These are phyloP conservation scores for Anableps anableps DNA, from an alignment of 2,797 vertebrate species.

Conservation along the genomic window DNA sequence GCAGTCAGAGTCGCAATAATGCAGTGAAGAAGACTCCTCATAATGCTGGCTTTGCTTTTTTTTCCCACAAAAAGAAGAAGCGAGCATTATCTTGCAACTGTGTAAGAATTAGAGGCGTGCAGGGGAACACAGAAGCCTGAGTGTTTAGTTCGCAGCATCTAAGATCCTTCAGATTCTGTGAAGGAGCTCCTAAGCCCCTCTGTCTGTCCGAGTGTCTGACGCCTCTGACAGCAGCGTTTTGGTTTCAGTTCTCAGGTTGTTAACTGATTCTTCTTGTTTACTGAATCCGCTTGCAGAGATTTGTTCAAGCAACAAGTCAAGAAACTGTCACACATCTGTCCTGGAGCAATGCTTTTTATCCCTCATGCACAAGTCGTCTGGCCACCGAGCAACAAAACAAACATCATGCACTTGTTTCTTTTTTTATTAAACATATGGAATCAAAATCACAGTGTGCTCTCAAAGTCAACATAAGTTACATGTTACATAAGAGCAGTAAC, in stretches of 20 bases:
- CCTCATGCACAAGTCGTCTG: not conserved
- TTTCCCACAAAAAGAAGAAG: not conserved
- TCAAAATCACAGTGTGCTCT: not conserved
- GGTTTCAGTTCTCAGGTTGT: not conserved
- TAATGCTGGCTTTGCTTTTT: not conserved
- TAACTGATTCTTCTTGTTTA: not conserved
- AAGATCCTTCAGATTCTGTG: not conserved
- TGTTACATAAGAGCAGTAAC: not conserved
- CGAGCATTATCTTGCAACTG: not conserved
- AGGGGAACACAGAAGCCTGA: not conserved
- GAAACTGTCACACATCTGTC: constrained; percentile 2
- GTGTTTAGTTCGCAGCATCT: not conserved
- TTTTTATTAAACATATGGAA: not conserved
- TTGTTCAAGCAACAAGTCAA: not conserved
- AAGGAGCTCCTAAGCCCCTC: not conserved
- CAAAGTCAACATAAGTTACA: not conserved
- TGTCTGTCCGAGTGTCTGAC: not conserved
- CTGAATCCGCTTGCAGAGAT: not conserved
- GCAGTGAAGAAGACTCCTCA: not conserved
- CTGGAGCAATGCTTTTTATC: not conserved
- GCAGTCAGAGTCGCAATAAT: not conserved
- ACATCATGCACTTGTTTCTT: not conserved
- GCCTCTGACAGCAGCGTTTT: not conserved
- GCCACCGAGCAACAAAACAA: not conserved
- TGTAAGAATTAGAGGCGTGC: not conserved